phyloP scores from a whole-genome alignment of 2,113 vertebrate genomes.

The Panurus biarmicus region DNA sequence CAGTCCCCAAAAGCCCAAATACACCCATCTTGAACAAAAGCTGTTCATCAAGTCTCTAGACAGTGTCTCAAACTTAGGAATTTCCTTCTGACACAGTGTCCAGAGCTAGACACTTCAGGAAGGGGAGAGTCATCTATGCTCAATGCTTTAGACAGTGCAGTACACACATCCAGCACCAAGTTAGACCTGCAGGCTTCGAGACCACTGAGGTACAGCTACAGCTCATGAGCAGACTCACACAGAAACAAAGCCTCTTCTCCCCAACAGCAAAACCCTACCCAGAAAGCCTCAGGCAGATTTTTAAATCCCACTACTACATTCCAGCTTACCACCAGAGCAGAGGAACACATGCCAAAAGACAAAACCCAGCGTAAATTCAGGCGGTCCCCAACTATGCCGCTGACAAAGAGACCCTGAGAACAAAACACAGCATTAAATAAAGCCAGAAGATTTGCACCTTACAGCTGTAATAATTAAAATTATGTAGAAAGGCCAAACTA shows the following conservation, averaged over 20 bases:
- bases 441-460: neutral
- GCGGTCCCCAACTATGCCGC: constrained; percentile 87
- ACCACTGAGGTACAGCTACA: neutral
- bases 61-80: neutral
- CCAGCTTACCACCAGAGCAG: constrained; percentile 85
- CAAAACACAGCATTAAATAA: neutral
- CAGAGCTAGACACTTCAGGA: neutral
- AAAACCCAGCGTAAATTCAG: constrained; percentile 90
- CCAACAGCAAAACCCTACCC: neutral
- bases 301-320: neutral
- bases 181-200: neutral
- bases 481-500: neutral
- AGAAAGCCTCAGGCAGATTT: neutral
- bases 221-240: neutral
- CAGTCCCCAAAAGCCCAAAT: neutral
- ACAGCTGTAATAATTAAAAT: neutral
- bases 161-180: neutral
- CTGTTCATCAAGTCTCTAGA: neutral
- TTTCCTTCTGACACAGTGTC: neutral
- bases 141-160: neutral
- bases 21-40: neutral
- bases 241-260: neutral
- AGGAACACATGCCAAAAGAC: constrained; percentile 91
- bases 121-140: neutral
- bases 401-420: constrained; percentile 88